Evolutionary conservation across 1,140 invertebrate genomes (phyloP).

Genomic region (Orchestia grillus): DNA sequence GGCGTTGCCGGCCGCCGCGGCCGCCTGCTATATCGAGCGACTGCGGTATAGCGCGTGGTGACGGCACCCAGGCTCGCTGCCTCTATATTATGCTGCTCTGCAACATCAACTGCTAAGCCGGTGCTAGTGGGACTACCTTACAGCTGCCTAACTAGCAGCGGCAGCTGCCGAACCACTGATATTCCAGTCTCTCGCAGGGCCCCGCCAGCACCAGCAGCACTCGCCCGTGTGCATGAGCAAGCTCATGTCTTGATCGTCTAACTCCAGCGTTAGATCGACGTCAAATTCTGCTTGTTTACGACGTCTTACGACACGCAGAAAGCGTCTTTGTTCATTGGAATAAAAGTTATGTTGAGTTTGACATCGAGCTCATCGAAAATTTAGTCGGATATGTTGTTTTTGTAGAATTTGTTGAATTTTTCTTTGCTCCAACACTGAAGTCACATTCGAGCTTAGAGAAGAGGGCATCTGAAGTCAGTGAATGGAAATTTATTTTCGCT

Average conservation of each 20-base stretch:
- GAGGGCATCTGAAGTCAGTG: no score
- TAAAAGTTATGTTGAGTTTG: no score
- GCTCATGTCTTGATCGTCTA: neutral
- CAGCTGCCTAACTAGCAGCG: conserved; percentile 48
- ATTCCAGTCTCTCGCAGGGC: conserved; percentile 3
- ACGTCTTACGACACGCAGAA: no score
- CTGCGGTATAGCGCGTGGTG: neutral
- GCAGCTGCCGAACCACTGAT: conserved; percentile 28
- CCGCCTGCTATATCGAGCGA: neutral
- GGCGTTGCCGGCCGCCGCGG: neutral
- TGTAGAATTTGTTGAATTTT: no score
- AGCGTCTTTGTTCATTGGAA: no score
- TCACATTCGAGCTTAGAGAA: no score
- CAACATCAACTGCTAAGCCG: conserved; percentile 55
- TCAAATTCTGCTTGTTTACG: no score
- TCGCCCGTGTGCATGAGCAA: neutral
- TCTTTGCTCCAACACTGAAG: no score
- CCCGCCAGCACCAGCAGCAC: conserved; percentile 8
- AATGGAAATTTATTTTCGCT: no score
- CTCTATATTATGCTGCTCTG: conserved; percentile 42
- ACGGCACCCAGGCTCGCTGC: neutral
- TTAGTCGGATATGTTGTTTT: no score
- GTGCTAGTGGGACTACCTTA: conserved; percentile 46
- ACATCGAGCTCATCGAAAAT: no score
- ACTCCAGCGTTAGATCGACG: no score